Base-by-base conservation (phyloP, 2,113 vertebrate genomes). In the Thunnus maccoyii region DNA sequence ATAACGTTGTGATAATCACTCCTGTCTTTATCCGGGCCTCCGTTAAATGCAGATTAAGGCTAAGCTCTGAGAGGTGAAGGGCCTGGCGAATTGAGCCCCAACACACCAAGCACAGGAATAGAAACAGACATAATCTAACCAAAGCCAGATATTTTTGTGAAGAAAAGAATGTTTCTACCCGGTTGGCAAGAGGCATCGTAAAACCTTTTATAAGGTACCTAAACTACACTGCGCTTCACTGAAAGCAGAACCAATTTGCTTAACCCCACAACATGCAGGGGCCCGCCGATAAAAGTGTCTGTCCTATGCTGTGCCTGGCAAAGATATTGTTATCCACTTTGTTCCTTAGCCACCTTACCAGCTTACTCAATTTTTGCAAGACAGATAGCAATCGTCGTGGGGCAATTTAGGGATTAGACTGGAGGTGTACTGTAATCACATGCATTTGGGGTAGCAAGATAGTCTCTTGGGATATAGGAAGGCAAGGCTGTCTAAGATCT, bases 161-260 rank as follows among this genome's bases (percentile, higher is more conserved):
- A 91, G 91, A 93, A 93, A 93, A 86, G 83, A 93, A 89, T 82
- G 81, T 93, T 92, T 92, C 88, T 79, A 83, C 83, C 85, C 71
- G 16, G 73, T 82, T 93, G 92, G 94, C 92, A 94, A 86, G 87
- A 91, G 81, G 84, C 88, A 41, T 85, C 83, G 57, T 93, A 93
- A 95, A 91, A 82, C 90, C 89, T 92, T 90, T 94, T 93, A 91
- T 87, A 92, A 91, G 82, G 76, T 86, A 83, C 83, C 90, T 83
- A 86, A 89, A 92, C 89, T 89, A 88, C 82, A 84, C 78, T 77
- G 88, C 63, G 83, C 85, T 94, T 89, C 88, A 86, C 73, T 83
- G 84, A 87, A 88, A 92, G 94, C 94, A 93, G 92, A 94, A 95
- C 94, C 85, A 91, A 95, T 95, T 94, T 92, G 92, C 93, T 95